Conservation (phyloP, 2,888 invertebrate genomes). For the Lordiphosa andalusiaca region DNA sequence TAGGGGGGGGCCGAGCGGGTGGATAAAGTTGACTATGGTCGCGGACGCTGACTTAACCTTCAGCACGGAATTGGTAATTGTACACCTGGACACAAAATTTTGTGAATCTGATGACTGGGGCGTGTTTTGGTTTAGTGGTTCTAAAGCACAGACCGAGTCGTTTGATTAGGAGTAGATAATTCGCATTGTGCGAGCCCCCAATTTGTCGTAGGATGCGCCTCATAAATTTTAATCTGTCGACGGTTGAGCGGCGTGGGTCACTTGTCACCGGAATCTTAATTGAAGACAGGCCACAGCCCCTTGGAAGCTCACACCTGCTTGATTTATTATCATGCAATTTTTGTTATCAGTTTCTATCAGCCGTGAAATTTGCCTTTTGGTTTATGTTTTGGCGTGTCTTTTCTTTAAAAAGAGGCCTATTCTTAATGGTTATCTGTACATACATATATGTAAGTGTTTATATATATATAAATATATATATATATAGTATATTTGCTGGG, state of each 20-base stretch:
- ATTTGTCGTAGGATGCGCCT: slow-evolving; percentile 22
- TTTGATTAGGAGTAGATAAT: slow-evolving; percentile 27
- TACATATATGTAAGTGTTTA: slow-evolving; percentile 11
- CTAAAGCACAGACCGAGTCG: slow-evolving; percentile 12
- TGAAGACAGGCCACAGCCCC: slow-evolving; percentile 3
- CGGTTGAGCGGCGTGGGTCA: slow-evolving; percentile 7
- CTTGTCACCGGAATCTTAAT: slow-evolving; percentile 18
- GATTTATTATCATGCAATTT: slow-evolving; percentile 27
- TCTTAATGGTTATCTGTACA: slow-evolving; percentile 22
- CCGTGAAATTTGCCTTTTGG: slow-evolving; percentile 20
- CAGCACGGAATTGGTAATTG: slow-evolving; percentile 34
- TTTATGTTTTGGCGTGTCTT: slow-evolving; percentile 1
- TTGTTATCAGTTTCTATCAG: slow-evolving; percentile 19
- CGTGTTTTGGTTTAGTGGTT: slow-evolving; percentile 48
- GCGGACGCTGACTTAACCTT: slow-evolving; percentile 44
- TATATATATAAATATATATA: slow-evolving; percentile 20
- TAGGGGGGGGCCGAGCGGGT: slow-evolving; percentile 3
- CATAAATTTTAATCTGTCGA: not conserved
- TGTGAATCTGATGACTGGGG: slow-evolving; percentile 34
- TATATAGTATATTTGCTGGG: slow-evolving; percentile 20
- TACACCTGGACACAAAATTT: slow-evolving; percentile 22
- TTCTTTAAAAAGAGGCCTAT: slow-evolving; percentile 6
- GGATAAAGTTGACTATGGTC: slow-evolving; percentile 15
- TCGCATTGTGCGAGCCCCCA: slow-evolving; percentile 3
- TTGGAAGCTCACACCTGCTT: slow-evolving; percentile 38